Base-by-base conservation (phyloP, 92 coral and sea anemone species). In the Paragorgia papillata region DNA sequence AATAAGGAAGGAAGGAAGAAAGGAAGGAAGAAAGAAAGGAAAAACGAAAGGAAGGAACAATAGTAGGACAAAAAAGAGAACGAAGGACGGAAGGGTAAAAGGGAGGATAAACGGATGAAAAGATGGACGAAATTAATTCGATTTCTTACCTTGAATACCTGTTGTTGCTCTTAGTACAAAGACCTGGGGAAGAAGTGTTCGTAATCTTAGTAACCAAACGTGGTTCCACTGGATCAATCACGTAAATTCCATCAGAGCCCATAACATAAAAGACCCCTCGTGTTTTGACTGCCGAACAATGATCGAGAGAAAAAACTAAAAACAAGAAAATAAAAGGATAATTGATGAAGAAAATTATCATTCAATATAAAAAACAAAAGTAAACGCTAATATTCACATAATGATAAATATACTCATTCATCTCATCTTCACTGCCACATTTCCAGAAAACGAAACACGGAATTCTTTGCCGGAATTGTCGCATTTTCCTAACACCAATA, bases 171-270 rank as follows among this genome's bases (percentile, higher is more conserved):
- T 68, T 69, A 50, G 87, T 69, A 61, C 87, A 84, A 26, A 78
- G 49, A 6, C 83, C 87, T 18, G 80, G 83, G 14, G 87, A 55
- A 7, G 74, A 33, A 2, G 57, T 41, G 57, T 39, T 67, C 57
- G 62, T 80, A 34, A 84, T 76, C 1, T 25, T 84, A 0, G 66
- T 48, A 48, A 50, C 59, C 32, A 84, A 20, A 7, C 9, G 19
- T 35, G 67, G 66, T 53, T 55, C 46, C 66, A 48, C 60, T 33
- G 87, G 87, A 20, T 84, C 84, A 48, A 84, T 78, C 62, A 78
- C 73, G 37, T 78, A 69, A 29, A 84, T 66, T 3, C 60, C 84
- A 17, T 78, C 79, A 2, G 79, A 58, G 60, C 87, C 87, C 74
- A 84, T 43, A 25, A 84, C 79, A 44, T 67, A 84, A 40, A 84